Base-by-base conservation (phyloP, 37 sponge, comb jelly and placozoan species). In the Hexactinellida sp. region DNA sequence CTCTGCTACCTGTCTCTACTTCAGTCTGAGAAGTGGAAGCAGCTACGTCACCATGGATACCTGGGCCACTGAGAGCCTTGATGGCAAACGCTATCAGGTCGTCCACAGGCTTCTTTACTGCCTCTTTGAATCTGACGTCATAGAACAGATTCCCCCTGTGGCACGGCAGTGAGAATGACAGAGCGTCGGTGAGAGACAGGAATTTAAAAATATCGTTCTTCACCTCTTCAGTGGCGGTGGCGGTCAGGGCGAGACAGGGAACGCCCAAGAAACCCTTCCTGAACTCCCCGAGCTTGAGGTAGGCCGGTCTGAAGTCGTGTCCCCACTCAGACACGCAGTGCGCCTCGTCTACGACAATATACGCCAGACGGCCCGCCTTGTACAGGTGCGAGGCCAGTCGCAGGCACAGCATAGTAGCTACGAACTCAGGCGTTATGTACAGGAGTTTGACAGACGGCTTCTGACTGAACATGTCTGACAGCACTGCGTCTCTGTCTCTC, bases 241-340 rank as follows among this genome's bases (percentile, higher is more conserved):
- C 99, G 1, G 99, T 99, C 35, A 99, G 86, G 1, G 99, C 99
- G 10, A 99, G 52, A 39, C 91, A 92, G 0, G 96, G 96, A 28
- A 96, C 86, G 10, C n/a, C 41, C n/a, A 76, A 37, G 52, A 94
- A 87, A 36, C 36, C 36, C 0, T 51, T 52, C 39, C 93, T 82
- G n/a, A 99, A 85, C 28, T 92, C 88, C 0, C 93, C 94, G 1
- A 99, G 90, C 83, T 94, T 94, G 54, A 94, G 90, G 85, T 96
- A 99, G 86, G 96, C 99, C 16, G 99, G 99, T 82, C 99, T 37
- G 63, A 99, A 99, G 88, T 99, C 96, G 83, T 99, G 99, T 0
- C 99, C 99, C 99, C 99, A 99, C 38, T 96, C 92, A 0, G 99
- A 99, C n/a, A 99, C 93, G 85, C 99, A 96, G 86, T 99, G 99